Conservation (phyloP, 1,140 invertebrate species). For the Drosophila neocordata region DNA sequence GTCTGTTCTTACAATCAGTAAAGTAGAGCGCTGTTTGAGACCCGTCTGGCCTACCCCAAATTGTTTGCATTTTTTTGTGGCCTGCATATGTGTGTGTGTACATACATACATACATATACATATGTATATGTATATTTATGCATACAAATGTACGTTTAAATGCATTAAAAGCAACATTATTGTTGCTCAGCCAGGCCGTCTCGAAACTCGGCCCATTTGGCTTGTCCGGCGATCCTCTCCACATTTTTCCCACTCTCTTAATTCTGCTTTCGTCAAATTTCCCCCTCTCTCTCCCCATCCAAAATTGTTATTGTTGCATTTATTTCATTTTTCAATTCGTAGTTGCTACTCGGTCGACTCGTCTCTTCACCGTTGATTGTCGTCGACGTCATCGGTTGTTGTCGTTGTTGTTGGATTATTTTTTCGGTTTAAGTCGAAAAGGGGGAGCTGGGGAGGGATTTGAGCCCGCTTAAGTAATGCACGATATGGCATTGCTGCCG, state of each 20-base stretch:
- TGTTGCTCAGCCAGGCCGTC: slow-evolving; percentile 17
- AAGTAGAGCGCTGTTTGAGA: not conserved
- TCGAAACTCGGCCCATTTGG: slow-evolving; percentile 14
- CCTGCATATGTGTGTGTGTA: not conserved
- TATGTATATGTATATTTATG: not conserved
- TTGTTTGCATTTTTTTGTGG: slow-evolving; percentile 6
- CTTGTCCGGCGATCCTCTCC: not conserved
- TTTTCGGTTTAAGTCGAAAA: slow-evolving; percentile 16
- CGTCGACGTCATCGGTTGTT: not conserved
- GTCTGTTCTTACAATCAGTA: not conserved
- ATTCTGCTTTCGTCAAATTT: not conserved
- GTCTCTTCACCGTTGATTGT: slow-evolving; percentile 1
- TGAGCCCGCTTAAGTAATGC: slow-evolving; percentile 58
- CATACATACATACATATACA: not conserved
- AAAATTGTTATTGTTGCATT: slow-evolving; percentile 45
- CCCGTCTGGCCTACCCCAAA: slow-evolving; percentile 9
- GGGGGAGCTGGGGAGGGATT: slow-evolving; percentile 44
- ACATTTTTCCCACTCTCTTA: slow-evolving; percentile 7
- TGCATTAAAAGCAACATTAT: slow-evolving; percentile 16
- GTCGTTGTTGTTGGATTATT: slow-evolving; percentile 1
- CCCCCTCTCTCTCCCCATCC: not conserved
- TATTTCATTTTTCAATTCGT: slow-evolving; percentile 57
- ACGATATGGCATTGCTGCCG: slow-evolving; percentile 6
- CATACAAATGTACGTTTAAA: slow-evolving; percentile 1
- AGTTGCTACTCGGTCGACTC: not conserved